Evolutionary conservation across 2,797 vertebrate species (phyloP).

Genomic region (Anomalospiza imberbis): DNA sequence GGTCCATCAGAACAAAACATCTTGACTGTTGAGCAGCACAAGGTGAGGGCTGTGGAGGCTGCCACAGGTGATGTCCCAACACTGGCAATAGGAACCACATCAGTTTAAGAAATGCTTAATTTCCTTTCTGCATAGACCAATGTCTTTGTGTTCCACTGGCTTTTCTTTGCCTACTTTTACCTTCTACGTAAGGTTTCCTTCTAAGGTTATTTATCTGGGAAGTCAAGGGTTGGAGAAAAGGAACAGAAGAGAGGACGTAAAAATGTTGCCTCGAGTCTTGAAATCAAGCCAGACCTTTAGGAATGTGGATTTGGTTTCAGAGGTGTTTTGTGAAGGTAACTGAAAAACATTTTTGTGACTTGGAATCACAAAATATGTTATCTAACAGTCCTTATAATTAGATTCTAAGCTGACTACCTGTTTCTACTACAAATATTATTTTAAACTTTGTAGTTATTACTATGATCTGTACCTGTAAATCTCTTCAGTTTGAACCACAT

Average conservation of each 20-base stretch:
- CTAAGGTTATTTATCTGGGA: neutral
- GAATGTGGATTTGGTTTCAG: neutral
- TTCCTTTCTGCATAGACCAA: neutral
- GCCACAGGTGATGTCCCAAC: neutral
- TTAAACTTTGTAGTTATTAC: neutral
- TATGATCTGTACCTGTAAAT: neutral
- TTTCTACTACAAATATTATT: neutral
- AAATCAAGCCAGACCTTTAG: neutral
- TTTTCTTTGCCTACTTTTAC: neutral
- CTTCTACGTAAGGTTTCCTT: neutral
- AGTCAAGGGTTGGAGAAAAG: neutral
- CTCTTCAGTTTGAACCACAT: neutral
- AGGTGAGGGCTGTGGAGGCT: neutral
- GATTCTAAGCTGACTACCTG: neutral
- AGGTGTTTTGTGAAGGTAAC: neutral
- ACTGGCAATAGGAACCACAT: neutral
- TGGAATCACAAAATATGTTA: neutral
- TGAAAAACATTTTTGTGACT: neutral
- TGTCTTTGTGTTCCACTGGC: neutral
- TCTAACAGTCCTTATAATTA: neutral
- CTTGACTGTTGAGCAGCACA: neutral
- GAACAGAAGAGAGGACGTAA: neutral
- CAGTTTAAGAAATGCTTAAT: neutral
- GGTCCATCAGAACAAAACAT: neutral
- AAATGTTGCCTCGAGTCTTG: neutral